phyloP scores from a whole-genome alignment of 2,113 vertebrate genomes.

The Macaca mulatta region DNA sequence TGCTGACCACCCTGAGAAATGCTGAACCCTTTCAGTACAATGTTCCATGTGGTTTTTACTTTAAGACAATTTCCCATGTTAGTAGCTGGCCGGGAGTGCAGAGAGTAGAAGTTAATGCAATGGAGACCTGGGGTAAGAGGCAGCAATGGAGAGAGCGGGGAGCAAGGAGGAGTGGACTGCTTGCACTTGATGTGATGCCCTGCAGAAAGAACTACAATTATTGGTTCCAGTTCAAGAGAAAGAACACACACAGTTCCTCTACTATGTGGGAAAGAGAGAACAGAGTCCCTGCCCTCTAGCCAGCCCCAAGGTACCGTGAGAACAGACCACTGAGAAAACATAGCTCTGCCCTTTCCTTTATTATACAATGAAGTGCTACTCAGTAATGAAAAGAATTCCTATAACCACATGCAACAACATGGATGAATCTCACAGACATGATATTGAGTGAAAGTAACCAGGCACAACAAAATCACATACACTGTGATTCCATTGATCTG shows the following conservation, averaged over 20 bases:
- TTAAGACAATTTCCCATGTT: slow-evolving; percentile 72
- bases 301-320: background rate
- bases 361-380: no score
- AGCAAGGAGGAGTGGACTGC: background rate
- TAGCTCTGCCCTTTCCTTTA: background rate
- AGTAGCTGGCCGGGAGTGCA: background rate
- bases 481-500: background rate
- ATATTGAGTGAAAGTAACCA: background rate
- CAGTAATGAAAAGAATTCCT: background rate
- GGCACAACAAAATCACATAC: background rate
- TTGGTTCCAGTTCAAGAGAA: background rate
- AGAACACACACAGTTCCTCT: background rate
- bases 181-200: background rate
- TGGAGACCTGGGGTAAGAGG: background rate
- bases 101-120: background rate
- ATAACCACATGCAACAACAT: background rate
- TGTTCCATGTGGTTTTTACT: slow-evolving; percentile 62
- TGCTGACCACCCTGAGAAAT: slow-evolving; percentile 64
- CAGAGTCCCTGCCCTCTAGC: background rate
- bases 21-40: slow-evolving; percentile 68
- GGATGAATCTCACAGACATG: background rate
- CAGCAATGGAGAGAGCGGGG: background rate
- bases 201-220: background rate
- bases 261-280: background rate
- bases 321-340: background rate